phyloP scores from a whole-genome alignment of 2,113 vertebrate species.

The Rattus rattus region DNA sequence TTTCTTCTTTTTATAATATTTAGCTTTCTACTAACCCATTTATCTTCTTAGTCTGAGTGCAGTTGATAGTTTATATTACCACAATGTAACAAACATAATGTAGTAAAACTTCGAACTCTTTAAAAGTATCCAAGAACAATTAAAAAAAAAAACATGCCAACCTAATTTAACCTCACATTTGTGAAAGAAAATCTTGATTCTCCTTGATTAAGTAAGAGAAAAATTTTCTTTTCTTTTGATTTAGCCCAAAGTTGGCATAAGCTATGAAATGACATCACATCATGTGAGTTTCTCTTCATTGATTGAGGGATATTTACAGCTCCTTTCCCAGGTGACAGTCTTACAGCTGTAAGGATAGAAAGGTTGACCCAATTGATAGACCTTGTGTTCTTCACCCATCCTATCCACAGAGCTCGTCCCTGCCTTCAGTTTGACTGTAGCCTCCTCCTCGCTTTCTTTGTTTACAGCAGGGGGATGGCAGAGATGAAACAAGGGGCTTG shows the following conservation, averaged over 20 bases:
- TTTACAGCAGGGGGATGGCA: not conserved
- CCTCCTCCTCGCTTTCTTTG: not conserved
- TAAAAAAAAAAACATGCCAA: not conserved
- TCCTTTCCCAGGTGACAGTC: not conserved
- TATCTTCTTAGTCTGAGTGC: slow-evolving; percentile 8
- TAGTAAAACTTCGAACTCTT: not conserved
- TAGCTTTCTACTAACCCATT: slow-evolving; percentile 4
- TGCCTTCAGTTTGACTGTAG: slow-evolving; percentile 7
- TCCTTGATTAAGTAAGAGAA: not conserved
- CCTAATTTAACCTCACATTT: not conserved
- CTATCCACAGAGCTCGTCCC: not conserved
- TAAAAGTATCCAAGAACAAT: not conserved
- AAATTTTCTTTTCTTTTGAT: not conserved
- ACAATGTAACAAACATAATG: slow-evolving; percentile 36
- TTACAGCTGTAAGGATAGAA: not conserved
- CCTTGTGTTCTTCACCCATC: not conserved
- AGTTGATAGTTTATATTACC: slow-evolving; percentile 2
- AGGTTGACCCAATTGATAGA: not conserved
- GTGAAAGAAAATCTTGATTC: not conserved
- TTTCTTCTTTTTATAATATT: not conserved
- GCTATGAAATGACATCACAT: slow-evolving; percentile 17
- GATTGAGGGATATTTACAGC: not conserved
- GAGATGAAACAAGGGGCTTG: not conserved
- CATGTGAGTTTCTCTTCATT: slow-evolving; percentile 17
- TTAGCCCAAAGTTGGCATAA: not conserved